Conservation (phyloP, 2,888 invertebrate species). For the Holacanthella duospinosa region DNA sequence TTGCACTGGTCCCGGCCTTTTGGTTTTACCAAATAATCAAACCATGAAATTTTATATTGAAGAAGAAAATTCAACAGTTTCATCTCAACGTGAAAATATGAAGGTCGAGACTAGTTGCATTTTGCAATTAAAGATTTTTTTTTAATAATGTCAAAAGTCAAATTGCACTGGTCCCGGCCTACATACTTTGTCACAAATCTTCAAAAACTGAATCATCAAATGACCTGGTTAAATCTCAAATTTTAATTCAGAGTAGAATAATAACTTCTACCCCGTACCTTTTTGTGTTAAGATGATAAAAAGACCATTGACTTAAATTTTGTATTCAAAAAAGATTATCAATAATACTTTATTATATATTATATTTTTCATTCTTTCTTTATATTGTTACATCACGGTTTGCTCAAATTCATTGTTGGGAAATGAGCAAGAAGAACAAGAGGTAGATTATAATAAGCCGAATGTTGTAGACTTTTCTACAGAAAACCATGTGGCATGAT, state of each 20-base stretch:
- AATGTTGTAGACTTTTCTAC: too few relatives aligned
- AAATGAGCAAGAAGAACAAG: too few relatives aligned
- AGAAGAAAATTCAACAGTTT: too few relatives aligned
- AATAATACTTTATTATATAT: too few relatives aligned
- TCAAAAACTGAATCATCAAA: neutral
- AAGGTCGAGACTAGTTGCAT: conserved; percentile 37
- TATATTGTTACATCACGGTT: too few relatives aligned
- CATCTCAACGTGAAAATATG: conserved; percentile 25
- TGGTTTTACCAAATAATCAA: conserved; percentile 11
- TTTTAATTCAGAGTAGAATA: neutral
- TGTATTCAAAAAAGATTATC: neutral
- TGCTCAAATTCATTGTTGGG: too few relatives aligned
- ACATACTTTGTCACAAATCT: conserved; percentile 19
- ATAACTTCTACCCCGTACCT: too few relatives aligned
- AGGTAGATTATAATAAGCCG: too few relatives aligned
- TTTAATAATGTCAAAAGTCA: too few relatives aligned
- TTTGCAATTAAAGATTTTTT: conserved; percentile 30
- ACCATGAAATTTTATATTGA: neutral
- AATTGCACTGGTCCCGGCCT: conserved; percentile 39
- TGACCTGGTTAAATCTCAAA: neutral
- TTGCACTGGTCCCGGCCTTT: conserved; percentile 39
- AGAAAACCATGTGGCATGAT: too few relatives aligned
- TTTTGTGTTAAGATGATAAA: too few relatives aligned
- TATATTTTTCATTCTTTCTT: too few relatives aligned
- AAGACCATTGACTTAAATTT: neutral